These are phyloP conservation scores for Cheilinus undulatus DNA, from an alignment of 2,113 vertebrate genomes.

Conservation along the genomic window DNA sequence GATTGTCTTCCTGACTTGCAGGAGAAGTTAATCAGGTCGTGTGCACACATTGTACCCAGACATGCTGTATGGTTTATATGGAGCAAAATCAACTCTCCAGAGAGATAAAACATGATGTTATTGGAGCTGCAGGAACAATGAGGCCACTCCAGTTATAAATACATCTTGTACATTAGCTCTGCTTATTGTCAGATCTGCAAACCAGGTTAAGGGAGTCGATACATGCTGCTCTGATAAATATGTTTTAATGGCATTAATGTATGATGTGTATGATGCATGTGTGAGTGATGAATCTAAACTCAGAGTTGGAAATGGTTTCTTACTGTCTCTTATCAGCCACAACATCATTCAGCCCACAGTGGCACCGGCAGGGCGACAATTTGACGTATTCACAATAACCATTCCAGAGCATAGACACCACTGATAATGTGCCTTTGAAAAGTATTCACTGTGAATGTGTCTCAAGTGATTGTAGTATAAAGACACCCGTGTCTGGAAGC, in stretches of 20 bases:
- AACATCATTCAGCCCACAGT: no score
- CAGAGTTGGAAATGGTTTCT: no score
- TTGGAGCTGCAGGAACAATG: constrained; percentile 17
- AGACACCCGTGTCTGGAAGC: no score
- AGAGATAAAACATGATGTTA: constrained; percentile 19
- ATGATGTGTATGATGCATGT: background rate
- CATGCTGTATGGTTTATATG: constrained; percentile 42
- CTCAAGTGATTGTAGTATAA: no score
- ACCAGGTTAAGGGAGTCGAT: constrained; percentile 1
- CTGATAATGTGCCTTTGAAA: no score
- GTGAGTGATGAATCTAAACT: background rate
- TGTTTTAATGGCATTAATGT: background rate
- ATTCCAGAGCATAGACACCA: no score
- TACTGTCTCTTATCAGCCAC: no score
- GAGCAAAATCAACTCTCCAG: constrained; percentile 32
- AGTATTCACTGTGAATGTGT: no score
- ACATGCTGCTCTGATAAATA: background rate
- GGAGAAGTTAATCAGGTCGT: constrained; percentile 43
- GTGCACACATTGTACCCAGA: constrained; percentile 19
- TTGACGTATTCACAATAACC: no score
- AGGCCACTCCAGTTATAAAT: background rate
- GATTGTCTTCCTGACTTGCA: constrained; percentile 34
- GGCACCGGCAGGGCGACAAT: no score
- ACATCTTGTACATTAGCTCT: constrained; percentile 8
- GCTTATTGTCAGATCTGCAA: constrained; percentile 5